Conservation (phyloP, 2,797 vertebrate species). For the Falco rusticolus region DNA sequence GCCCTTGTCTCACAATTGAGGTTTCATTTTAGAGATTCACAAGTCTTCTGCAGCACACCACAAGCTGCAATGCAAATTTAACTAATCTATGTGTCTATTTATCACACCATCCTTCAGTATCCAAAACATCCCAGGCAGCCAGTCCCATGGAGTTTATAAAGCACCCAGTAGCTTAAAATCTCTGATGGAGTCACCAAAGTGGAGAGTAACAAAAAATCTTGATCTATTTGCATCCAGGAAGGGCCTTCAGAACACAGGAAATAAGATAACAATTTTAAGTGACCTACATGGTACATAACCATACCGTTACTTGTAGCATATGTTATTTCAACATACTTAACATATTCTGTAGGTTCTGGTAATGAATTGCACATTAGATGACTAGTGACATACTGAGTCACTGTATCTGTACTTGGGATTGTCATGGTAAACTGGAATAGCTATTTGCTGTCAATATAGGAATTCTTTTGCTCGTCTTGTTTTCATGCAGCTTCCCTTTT, state of each 20-base stretch:
- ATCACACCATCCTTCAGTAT: neutral
- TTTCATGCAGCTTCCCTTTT: neutral
- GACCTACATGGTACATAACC: neutral
- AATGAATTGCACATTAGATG: neutral
- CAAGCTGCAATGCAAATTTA: neutral
- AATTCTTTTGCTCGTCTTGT: neutral
- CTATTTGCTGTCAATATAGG: neutral
- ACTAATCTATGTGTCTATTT: neutral
- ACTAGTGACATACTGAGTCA: neutral
- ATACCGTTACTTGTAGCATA: neutral
- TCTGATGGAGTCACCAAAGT: neutral
- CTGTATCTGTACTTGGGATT: neutral
- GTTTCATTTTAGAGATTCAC: neutral
- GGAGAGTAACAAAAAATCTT: neutral
- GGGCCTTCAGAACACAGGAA: neutral
- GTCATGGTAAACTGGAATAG: neutral
- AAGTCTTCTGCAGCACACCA: neutral
- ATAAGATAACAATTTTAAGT: neutral
- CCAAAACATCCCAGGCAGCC: neutral
- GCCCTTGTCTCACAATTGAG: neutral
- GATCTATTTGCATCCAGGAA: neutral
- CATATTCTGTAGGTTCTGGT: neutral
- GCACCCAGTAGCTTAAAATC: neutral
- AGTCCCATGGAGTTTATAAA: neutral
- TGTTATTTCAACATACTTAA: neutral